A percentile compares a stretch with the other conserved stretches of the same genome.
phyloP scores from a whole-genome alignment of 2,797 vertebrate species.

The Neopelma chrysocephalum region DNA sequence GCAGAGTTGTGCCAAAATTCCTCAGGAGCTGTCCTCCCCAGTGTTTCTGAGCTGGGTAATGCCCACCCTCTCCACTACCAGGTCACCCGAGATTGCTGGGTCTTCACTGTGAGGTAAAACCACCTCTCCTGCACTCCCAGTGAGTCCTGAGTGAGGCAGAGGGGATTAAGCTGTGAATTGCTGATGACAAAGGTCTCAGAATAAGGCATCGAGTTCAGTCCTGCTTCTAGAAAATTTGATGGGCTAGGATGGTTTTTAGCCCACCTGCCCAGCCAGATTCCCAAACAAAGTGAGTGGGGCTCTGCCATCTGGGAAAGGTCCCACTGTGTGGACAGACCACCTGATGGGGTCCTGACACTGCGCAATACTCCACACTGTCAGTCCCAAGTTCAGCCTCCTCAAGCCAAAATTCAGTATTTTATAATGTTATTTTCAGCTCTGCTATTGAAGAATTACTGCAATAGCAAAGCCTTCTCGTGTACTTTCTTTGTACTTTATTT shows the following conservation, averaged over 20 bases:
- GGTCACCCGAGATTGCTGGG: background rate
- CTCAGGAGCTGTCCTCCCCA: fast-evolving
- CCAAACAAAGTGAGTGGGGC: background rate
- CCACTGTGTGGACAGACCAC: fast-evolving
- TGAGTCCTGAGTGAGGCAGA: background rate
- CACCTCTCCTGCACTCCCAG: background rate
- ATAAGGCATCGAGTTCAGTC: background rate
- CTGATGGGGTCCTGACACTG: background rate
- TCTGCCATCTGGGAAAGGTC: background rate
- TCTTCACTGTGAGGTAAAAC: background rate
- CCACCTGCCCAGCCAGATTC: background rate
- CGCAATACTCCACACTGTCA: background rate
- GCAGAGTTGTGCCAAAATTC: background rate
- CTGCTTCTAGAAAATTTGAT: fast-evolving
- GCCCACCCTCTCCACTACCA: background rate
- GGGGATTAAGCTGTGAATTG: background rate
- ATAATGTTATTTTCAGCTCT: slow-evolving; percentile 5
- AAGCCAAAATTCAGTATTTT: background rate
- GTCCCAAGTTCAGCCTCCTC: background rate
- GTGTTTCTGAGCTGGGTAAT: background rate
- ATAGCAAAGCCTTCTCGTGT: background rate
- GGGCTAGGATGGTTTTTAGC: background rate
- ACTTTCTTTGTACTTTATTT: slow-evolving; percentile 22
- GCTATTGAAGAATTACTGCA: slow-evolving; percentile 10
- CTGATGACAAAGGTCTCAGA: background rate